A percentile compares a stretch with the other conserved stretches of the same genome.
Evolutionary conservation across 1,140 invertebrate genomes (phyloP).

Genomic region (Samia ricini): DNA sequence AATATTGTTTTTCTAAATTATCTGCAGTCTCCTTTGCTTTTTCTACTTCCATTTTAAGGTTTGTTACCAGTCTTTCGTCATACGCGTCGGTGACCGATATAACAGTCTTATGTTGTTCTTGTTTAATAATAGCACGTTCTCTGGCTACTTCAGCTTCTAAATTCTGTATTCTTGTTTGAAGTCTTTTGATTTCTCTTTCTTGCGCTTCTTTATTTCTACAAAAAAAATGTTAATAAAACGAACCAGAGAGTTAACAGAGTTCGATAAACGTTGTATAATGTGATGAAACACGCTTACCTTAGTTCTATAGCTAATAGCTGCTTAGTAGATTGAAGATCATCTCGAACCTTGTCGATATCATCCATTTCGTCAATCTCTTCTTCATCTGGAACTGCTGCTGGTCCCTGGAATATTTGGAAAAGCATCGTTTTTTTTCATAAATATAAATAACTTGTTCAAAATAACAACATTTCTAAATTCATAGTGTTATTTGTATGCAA

Average conservation of each 20-base stretch:
- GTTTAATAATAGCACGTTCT: constrained; percentile 78
- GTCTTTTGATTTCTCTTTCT: constrained; percentile 90
- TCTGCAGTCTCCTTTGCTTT: constrained; percentile 87
- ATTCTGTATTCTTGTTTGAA: constrained; percentile 86
- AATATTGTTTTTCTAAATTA: constrained; percentile 88
- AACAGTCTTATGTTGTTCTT: constrained; percentile 81
- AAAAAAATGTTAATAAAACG: constrained; percentile 10
- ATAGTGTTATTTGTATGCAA: too few species aligned
- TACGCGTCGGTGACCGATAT: constrained; percentile 76
- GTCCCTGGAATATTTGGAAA: constrained; percentile 27
- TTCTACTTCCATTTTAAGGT: constrained; percentile 86
- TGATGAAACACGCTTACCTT: constrained; percentile 50
- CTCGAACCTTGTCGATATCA: constrained; percentile 93
- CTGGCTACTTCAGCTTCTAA: constrained; percentile 87
- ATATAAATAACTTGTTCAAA: background rate
- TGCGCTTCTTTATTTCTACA: constrained; percentile 89
- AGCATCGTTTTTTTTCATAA: background rate
- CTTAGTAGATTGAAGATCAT: constrained; percentile 94
- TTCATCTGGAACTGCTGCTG: constrained; percentile 61
- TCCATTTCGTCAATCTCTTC: constrained; percentile 90
- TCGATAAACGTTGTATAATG: background rate
- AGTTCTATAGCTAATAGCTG: constrained; percentile 92
- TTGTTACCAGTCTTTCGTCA: constrained; percentile 77
- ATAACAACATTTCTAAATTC: too few species aligned
- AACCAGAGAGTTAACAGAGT: background rate